Conservation (phyloP, 1,140 invertebrate genomes). For the Ostrea denselamellosa region DNA sequence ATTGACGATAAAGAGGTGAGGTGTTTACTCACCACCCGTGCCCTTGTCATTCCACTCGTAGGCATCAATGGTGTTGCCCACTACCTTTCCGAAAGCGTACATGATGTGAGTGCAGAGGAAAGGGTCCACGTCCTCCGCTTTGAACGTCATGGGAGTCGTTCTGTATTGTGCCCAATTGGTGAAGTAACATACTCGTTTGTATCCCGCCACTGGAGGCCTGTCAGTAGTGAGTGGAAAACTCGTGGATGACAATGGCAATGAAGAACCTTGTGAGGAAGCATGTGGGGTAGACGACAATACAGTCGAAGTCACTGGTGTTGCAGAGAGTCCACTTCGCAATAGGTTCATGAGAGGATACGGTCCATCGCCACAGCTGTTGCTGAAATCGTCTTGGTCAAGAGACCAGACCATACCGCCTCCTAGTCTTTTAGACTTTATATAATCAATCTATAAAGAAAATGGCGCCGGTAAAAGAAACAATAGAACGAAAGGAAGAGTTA, state of each 20-base stretch:
- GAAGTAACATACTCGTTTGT: conserved; percentile 88
- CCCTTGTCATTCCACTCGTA: conserved; percentile 38
- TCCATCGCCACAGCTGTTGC: conserved; percentile 85
- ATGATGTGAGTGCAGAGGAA: conserved; percentile 93
- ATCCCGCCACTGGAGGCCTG: neutral
- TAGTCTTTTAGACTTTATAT: conserved; percentile 93
- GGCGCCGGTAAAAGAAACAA: neutral
- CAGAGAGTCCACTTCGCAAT: neutral
- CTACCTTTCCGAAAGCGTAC: conserved; percentile 87
- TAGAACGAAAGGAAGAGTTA: neutral
- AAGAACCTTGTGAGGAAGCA: neutral
- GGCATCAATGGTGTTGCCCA: conserved; percentile 23
- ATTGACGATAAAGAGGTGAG: neutral
- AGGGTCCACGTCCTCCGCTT: conserved; percentile 91
- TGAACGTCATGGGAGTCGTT: conserved; percentile 90
- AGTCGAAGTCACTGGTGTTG: neutral
- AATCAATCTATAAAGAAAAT: conserved; percentile 88
- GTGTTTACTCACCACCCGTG: neutral
- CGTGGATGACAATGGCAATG: neutral
- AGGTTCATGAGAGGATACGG: conserved; percentile 91
- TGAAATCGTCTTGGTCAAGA: conserved; percentile 97
- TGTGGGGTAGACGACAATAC: neutral
- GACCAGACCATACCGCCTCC: conserved; percentile 98
- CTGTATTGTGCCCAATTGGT: conserved; percentile 96
- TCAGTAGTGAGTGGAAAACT: neutral